Base-by-base conservation (phyloP, 2,113 vertebrate species). In the Hippolais icterina region DNA sequence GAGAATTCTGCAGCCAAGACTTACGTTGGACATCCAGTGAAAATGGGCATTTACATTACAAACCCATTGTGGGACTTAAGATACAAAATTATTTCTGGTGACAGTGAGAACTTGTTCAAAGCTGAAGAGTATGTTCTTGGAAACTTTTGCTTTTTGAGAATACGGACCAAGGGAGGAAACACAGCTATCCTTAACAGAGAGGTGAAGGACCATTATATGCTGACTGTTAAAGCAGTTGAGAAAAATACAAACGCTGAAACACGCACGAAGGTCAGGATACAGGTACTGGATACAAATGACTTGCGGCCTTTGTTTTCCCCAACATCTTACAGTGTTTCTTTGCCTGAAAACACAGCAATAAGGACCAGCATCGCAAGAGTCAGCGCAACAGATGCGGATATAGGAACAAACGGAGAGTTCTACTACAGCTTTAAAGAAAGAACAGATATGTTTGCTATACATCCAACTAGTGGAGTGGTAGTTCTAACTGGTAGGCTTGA, bases 91-190 rank as follows among this genome's bases (percentile, higher is more conserved):
- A 97, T 99, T 96, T 98, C 99, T 56, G 99, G 99, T 85, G 99
- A 99, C 98, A 99, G 95, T 79, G 99, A 99, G 94, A 99, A 99
- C 97, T 97, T 99, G 53, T 99, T 99, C 97, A 99, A 99, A 98
- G 99, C 99, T 15, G 99, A 99, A 96, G 99, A 99, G 83, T 98
- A 99, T 56, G 64, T 98, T 89, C 94, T 99, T 94, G 99, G 99
- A 93, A 98, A 99, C 97, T 99, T 99, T 95, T 99, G 99, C 96
- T 99, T 99, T 97, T 97, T 99, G 97, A 98, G 99, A 90, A 99
- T 99, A 98, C 97, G 99, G 98, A 99, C 99, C 98, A 99, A 99
- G 98, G 99, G 99, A 97, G 99, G 99, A 95, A 99, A 99, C 95
- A 99, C 99, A 68, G 99, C 99, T 96, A 99, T 99, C 96, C 98